These are phyloP conservation scores for Pyrocoelia pectoralis DNA, from an alignment of 2,888 invertebrate species.

Conservation along the genomic window DNA sequence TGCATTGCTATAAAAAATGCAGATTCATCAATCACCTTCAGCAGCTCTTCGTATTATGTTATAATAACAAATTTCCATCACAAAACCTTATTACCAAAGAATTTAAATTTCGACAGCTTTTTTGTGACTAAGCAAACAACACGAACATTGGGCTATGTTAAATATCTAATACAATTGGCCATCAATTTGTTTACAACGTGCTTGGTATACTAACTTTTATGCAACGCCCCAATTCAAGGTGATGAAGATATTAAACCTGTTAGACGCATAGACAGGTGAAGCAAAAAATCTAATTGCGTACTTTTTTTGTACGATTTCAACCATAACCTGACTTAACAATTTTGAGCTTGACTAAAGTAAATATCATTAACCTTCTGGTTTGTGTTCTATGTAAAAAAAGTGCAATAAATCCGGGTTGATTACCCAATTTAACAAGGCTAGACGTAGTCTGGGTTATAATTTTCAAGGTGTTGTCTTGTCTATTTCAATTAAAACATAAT, in stretches of 20 bases:
- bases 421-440: slow-evolving; percentile 4
- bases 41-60: too few species aligned
- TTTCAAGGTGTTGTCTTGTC: background rate
- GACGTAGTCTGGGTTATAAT: background rate
- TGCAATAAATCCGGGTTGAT: slow-evolving; percentile 8
- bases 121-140: too few species aligned
- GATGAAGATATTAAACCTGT: slow-evolving; percentile 1
- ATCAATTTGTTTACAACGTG: background rate
- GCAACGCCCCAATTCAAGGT: slow-evolving; percentile 9
- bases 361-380: slow-evolving; percentile 1
- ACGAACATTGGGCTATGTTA: too few species aligned
- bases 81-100: too few species aligned
- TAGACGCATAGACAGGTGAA: background rate
- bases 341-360: slow-evolving; percentile 2
- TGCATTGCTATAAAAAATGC: too few species aligned
- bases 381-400: background rate
- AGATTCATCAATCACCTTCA: too few species aligned
- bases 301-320: slow-evolving; percentile 8
- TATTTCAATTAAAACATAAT: background rate
- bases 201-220: background rate
- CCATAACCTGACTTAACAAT: slow-evolving; percentile 14
- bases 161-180: background rate
- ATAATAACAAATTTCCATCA: too few species aligned
- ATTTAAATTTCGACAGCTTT: too few species aligned
- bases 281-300: slow-evolving; percentile 6